A percentile compares a stretch with the other conserved stretches of the same genome.
Evolutionary conservation across 1,140 invertebrate species (phyloP).

Genomic region (Scylla paramamosain): DNA sequence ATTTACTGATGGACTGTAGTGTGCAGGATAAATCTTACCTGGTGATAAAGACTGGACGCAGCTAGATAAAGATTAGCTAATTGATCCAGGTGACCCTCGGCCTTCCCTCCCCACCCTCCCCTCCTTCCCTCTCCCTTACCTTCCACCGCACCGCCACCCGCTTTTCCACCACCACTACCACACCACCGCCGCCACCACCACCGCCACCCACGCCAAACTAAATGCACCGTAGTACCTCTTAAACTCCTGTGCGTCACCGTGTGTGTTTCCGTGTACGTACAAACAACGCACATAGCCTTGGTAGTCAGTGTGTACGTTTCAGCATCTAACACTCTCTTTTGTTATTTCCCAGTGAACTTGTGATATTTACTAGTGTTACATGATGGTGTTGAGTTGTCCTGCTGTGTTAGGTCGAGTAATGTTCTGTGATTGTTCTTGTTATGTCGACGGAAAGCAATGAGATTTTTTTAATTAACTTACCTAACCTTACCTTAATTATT

Average conservation of each 20-base stretch:
- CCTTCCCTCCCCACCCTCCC: not conserved
- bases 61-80: no score
- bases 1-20: no score
- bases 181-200: not conserved
- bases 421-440: not conserved
- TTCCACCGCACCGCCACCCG: not conserved
- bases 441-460: no score
- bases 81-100: no score
- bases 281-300: not conserved
- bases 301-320: not conserved
- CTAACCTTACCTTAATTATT: no score
- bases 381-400: not conserved
- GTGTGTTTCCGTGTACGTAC: conserved; percentile 27
- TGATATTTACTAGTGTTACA: not conserved
- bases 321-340: not conserved
- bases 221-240: not conserved
- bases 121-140: not conserved
- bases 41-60: no score
- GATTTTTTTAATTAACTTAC: no score
- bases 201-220: no score
- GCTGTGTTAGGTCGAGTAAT: not conserved
- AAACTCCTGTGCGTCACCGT: not conserved
- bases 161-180: not conserved
- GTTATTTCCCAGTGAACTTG: no score
- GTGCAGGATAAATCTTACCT: no score